Percentiles rank a stretch among this genome's conserved stretches.
phyloP scores from a whole-genome alignment of 2,113 vertebrate genomes.

The Chionomys nivalis region DNA sequence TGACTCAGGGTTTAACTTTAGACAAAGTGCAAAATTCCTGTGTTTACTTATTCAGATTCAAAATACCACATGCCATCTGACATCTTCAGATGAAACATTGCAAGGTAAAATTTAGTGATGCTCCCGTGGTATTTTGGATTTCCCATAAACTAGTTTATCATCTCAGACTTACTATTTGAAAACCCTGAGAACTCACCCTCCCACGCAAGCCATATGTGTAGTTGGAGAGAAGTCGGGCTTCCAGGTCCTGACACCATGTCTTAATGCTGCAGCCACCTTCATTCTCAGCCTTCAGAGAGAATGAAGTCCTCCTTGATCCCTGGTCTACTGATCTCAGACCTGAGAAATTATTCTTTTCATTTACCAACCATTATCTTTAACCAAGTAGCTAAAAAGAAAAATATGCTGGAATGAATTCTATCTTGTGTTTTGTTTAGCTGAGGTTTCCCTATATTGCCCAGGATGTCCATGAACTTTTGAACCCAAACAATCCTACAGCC shows the following conservation, averaged over 20 bases:
- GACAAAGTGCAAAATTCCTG: conserved; percentile 7
- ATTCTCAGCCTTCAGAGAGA: conserved; percentile 21
- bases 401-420: neutral
- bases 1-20: conserved; percentile 49
- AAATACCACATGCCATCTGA: conserved; percentile 20
- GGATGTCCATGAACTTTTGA: neutral
- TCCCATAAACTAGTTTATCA: neutral
- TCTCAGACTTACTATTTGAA: conserved; percentile 53
- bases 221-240: neutral
- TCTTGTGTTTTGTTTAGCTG: neutral
- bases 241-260: neutral
- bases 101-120: conserved; percentile 27
- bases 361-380: neutral
- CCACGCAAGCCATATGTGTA: neutral
- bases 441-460: neutral
- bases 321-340: neutral
- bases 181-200: conserved; percentile 19
- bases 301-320: neutral
- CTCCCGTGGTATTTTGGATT: conserved; percentile 7
- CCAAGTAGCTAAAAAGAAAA: neutral
- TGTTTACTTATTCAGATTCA: conserved; percentile 41
- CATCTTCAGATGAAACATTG: conserved; percentile 25
- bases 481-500: neutral
- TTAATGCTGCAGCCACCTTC: neutral
- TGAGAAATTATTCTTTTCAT: neutral